Evolutionary conservation across 2,113 vertebrate genomes (phyloP), one percentile per base, ranked within the genome.

Genomic region (Passer domesticus): DNA sequence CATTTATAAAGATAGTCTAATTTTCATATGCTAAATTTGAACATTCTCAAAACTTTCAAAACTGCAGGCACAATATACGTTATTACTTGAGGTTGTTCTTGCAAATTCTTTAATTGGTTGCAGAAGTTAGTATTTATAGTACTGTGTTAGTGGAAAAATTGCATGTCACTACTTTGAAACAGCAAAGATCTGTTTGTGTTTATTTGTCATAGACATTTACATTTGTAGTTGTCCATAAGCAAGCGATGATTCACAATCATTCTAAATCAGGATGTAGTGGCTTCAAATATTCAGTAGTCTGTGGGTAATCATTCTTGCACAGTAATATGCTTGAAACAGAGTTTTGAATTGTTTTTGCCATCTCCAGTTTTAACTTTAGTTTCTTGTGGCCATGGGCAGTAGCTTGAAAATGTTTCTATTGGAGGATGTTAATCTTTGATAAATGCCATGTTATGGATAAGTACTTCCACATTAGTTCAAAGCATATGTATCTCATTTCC

Each of bases 101-200:
- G 24, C 7, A 53, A 79, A 76, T 84, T 70, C 56, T 93, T 85
- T 90, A 94, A 76, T n/a, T 93, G 53, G 25, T 76, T 92, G 53
- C 70, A 83, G 85, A 72, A 87, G 81, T 52, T 63, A 28, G 17
- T 87, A 88, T 92, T 96, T 93, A 53, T 85, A 87, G 46, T 79
- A n/a, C 35, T 68, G n/a, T 22, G 44, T 69, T 64, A 84, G 78
- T 76, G 78, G 74, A 90, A 94, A 94, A 94, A 60, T 43, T 79
- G 27, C 49, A 49, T 44, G 78, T 78, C 5, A 3, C 52, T 87
- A 4, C 84, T 94, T 59, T 79, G 62, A 82, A 95, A 72, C 18
- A 76, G 14, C 68, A 49, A 52, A 87, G 70, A 76, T 91, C 24
- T 64, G 53, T 68, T 85, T 85, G 43, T 84, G 18, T 78, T 95